Evolutionary conservation across 1,140 invertebrate species (phyloP).

Genomic region (Maniola jurtina): DNA sequence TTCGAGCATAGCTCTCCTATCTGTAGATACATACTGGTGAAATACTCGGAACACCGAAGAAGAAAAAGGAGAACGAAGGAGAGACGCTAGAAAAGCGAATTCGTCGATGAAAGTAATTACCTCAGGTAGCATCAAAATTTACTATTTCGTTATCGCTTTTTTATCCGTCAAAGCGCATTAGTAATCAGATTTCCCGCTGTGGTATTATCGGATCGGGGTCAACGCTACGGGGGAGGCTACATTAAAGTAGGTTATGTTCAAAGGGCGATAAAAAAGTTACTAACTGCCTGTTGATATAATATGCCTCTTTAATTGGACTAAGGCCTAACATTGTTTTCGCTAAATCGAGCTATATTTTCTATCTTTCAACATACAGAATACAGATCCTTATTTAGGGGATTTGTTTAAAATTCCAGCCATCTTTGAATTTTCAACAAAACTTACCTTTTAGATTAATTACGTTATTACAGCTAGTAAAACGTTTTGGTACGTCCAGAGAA

Average conservation of each 20-base stretch:
- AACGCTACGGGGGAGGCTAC: slow-evolving; percentile 16
- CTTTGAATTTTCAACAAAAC: no score
- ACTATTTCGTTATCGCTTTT: slow-evolving; percentile 23
- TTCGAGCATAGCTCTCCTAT: no score
- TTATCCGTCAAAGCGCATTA: slow-evolving; percentile 26
- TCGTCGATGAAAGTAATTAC: slow-evolving; percentile 11
- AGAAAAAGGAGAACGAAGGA: neutral
- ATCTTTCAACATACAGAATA: no score
- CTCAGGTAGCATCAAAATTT: slow-evolving; percentile 9
- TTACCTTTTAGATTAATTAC: no score
- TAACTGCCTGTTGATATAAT: neutral
- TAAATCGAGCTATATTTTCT: no score
- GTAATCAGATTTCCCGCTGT: slow-evolving; percentile 31
- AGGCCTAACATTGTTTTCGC: neutral
- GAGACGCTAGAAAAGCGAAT: slow-evolving; percentile 8
- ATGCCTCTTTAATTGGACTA: neutral
- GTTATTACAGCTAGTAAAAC: no score
- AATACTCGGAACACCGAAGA: no score
- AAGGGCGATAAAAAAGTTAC: slow-evolving; percentile 3
- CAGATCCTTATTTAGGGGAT: no score
- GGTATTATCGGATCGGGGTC: slow-evolving; percentile 33
- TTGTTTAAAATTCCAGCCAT: no score
- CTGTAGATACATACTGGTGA: no score
- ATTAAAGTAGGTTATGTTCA: slow-evolving; percentile 20
- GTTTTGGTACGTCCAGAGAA: no score